Evolutionary conservation across 2,888 invertebrate genomes (phyloP).

Genomic region (Gryllus longicercus): DNA sequence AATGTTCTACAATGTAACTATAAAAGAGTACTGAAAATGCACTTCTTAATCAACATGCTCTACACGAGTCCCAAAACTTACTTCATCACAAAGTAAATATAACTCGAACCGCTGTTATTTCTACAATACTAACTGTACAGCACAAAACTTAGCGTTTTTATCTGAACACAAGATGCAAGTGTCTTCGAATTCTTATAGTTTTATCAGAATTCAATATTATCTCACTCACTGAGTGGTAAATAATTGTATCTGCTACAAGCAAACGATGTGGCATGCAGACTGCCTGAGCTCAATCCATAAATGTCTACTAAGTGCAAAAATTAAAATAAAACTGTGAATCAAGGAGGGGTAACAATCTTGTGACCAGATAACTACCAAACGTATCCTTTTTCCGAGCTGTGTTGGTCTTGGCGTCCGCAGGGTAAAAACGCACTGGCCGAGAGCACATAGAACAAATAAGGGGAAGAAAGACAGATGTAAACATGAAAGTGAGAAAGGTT

Average conservation of each 20-base stretch:
- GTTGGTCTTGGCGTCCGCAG: conserved; percentile 31
- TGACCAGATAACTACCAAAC: conserved; percentile 36
- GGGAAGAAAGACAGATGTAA: conserved; percentile 26
- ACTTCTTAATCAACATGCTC: too few relatives aligned
- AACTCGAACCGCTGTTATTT: too few relatives aligned
- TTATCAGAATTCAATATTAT: too few relatives aligned
- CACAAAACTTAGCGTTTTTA: too few relatives aligned
- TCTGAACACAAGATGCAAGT: too few relatives aligned
- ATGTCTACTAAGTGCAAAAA: conserved; percentile 5
- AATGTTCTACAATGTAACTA: too few relatives aligned
- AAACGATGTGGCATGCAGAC: background rate
- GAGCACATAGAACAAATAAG: conserved; percentile 27
- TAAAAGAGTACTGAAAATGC: too few relatives aligned
- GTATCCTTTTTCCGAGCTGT: conserved; percentile 33
- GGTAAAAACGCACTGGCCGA: conserved; percentile 36
- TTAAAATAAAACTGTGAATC: conserved; percentile 1
- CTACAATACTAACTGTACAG: too few relatives aligned
- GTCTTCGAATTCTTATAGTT: too few relatives aligned
- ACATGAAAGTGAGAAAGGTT: conserved; percentile 23
- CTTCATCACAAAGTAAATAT: too few relatives aligned
- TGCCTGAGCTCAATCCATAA: background rate
- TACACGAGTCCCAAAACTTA: too few relatives aligned
- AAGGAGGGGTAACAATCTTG: conserved; percentile 3
- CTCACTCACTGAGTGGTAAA: too few relatives aligned
- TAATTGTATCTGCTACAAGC: background rate